phyloP scores from a whole-genome alignment of 2,113 vertebrate genomes.

The Hoplias malabaricus region DNA sequence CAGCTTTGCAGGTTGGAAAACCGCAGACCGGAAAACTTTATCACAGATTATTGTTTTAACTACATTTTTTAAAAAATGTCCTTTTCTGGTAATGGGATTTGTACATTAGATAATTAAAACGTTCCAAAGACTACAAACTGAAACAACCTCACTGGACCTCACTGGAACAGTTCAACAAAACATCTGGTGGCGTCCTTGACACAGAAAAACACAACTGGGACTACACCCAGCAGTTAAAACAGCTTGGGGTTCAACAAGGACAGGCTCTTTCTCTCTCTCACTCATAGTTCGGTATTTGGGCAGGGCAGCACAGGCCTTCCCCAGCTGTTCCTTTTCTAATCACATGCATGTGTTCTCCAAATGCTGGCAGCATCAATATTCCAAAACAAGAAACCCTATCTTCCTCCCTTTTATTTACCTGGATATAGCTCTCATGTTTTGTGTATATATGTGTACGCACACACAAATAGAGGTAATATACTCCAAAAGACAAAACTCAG shows the following conservation, averaged over 20 bases:
- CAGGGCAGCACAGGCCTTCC: constrained; percentile 14
- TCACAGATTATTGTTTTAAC: no score
- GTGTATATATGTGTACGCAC: no score
- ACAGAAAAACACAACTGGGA: background rate
- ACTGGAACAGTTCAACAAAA: background rate
- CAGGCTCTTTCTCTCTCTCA: constrained; percentile 3
- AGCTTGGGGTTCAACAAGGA: constrained; percentile 21
- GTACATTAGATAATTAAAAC: no score
- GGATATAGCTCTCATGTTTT: no score
- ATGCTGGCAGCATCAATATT: background rate
- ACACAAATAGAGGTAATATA: no score
- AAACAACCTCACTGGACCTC: background rate
- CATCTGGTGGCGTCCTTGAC: background rate
- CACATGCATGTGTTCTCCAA: constrained; percentile 5
- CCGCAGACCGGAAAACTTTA: no score
- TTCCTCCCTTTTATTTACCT: background rate
- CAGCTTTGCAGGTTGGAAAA: no score
- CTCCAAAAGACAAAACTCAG: no score
- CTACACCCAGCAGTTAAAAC: constrained; percentile 20
- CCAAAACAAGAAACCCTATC: background rate
- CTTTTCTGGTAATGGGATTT: no score
- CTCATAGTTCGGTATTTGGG: constrained; percentile 5
- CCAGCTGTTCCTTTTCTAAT: constrained; percentile 39
- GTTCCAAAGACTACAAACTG: background rate
- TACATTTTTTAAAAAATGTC: no score